Base-by-base conservation (phyloP, 2,888 invertebrate species). In the Danaus chrysippus region DNA sequence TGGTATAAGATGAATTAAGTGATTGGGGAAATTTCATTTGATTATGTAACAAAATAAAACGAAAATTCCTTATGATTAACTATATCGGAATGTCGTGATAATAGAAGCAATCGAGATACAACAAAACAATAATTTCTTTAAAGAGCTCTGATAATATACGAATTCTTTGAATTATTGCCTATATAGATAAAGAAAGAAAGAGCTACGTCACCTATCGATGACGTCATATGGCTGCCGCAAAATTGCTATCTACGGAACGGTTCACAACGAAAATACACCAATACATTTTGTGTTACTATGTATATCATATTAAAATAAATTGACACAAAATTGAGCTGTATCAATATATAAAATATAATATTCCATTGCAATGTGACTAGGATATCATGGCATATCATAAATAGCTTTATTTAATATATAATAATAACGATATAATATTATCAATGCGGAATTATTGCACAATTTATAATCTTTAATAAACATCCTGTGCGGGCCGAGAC, bases 111-210 rank as follows among this genome's bases (percentile, higher is more conserved):
- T 85, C 78, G 76, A 79, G 79, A 82, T 83, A 83, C 76, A 70
- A 75, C 68, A 77, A 76, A 79, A 78, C 76, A 83, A 81, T 76
- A 71, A 72, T 70, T 76, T 71, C 72, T 66, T 76, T 67, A 59
- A 72, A 69, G 71, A 68, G 70, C 76, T 71, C 75, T 64, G 81
- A 85, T 83, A 83, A 81, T 76, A 71, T 73, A 67, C 64, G 70
- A 79, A 86, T 87, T 84, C 81, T 74, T 84, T 70, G 78, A 76
- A 81, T 80, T 77, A 78, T 81, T 83, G 75, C 73, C 70, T 69
- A 70, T 79, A 80, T 78, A 67, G 72, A 78, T 76, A 76, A 62
- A 57, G 67, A 70, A 70, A 68, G 54, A 58, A 54, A 57, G 49
- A 44, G 15, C 42, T 66, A 71, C 72, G 71, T 73, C 76, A 74